These are phyloP conservation scores for Triops longicaudatus DNA, from an alignment of 1,140 invertebrate species.

Conservation along the genomic window DNA sequence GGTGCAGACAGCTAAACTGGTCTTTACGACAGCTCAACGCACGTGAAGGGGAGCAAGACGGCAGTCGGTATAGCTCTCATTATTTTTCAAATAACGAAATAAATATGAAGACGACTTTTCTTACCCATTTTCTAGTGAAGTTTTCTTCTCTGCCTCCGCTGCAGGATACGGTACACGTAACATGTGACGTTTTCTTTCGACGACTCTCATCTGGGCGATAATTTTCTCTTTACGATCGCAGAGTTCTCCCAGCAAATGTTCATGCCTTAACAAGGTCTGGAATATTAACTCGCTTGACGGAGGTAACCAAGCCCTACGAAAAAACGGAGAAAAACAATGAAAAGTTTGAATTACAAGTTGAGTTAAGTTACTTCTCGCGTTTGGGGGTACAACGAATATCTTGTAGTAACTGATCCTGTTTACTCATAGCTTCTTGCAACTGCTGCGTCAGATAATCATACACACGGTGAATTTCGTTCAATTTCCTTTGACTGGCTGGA, in stretches of 20 bases:
- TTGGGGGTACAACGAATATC: neutral
- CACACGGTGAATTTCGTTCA: constrained; percentile 19
- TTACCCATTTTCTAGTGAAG: neutral
- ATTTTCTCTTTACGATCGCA: neutral
- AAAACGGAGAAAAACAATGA: neutral
- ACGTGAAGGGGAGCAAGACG: too few species aligned
- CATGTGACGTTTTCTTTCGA: neutral
- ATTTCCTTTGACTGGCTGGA: constrained; percentile 23
- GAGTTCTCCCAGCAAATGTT: neutral
- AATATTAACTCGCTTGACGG: neutral
- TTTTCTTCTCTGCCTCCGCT: neutral
- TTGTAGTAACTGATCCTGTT: constrained; percentile 3
- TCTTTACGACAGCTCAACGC: too few species aligned
- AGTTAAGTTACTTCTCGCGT: neutral
- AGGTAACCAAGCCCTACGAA: neutral
- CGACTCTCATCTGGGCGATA: neutral
- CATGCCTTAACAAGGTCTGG: neutral
- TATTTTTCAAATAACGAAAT: too few species aligned
- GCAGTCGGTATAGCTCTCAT: too few species aligned
- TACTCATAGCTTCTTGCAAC: constrained; percentile 21
- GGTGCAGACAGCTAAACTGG: too few species aligned
- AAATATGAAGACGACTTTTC: too few species aligned
- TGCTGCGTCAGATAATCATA: constrained; percentile 21
- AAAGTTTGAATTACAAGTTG: neutral
- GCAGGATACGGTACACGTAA: neutral